phyloP scores from a whole-genome alignment of 2,888 invertebrate species.

The Calameuta filiformis region DNA sequence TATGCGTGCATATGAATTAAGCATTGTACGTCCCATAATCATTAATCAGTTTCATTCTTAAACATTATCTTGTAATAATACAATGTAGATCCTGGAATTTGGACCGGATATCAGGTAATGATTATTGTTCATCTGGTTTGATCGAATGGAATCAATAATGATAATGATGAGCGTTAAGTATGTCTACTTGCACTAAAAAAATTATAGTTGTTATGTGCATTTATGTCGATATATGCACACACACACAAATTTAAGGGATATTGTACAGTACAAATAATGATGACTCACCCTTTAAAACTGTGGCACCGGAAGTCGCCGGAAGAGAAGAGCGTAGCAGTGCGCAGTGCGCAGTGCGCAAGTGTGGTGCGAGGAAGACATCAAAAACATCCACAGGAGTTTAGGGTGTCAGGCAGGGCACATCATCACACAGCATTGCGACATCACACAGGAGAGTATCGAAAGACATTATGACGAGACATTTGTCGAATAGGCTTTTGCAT shows the following conservation, averaged over 20 bases:
- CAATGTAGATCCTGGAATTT: neutral
- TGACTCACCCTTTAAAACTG: conserved; percentile 64
- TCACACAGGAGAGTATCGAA: conserved; percentile 53
- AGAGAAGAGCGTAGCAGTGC: conserved; percentile 58
- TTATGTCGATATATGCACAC: neutral
- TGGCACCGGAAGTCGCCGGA: conserved; percentile 51
- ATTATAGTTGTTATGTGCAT: neutral
- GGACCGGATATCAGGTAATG: neutral
- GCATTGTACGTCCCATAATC: too few relatives aligned
- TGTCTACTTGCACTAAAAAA: neutral
- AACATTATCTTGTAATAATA: neutral
- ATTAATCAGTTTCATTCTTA: neutral
- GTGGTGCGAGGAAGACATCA: conserved; percentile 63
- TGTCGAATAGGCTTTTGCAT: conserved; percentile 47
- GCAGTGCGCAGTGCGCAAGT: conserved; percentile 59
- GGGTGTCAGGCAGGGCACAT: conserved; percentile 58
- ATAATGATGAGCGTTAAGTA: neutral
- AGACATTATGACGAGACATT: conserved; percentile 54
- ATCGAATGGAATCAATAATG: neutral
- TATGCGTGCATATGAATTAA: neutral
- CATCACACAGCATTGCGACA: conserved; percentile 55
- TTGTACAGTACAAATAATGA: neutral
- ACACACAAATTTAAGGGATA: neutral
- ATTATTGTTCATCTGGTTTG: neutral
- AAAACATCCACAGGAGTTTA: conserved; percentile 61